A percentile compares a stretch with the other conserved stretches of the same genome.
phyloP scores from a whole-genome alignment of 2,888 invertebrate genomes.

The Clanis bilineata region DNA sequence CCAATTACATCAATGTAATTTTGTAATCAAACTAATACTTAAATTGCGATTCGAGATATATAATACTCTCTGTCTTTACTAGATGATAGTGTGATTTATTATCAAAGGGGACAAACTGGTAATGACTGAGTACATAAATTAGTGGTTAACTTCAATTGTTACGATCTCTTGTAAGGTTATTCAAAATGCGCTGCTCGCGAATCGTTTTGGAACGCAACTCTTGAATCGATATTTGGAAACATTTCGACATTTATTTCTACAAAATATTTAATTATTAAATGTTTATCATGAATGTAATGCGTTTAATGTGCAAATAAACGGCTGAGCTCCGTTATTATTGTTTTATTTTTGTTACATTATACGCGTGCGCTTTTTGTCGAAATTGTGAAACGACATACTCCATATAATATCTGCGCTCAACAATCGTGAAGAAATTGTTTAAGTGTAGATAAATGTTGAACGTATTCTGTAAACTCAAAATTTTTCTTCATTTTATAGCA shows the following conservation, averaged over 20 bases:
- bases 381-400: slow-evolving; percentile 7
- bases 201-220: neutral
- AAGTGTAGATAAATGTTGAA: slow-evolving; percentile 7
- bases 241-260: neutral
- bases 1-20: neutral
- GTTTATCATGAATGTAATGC: neutral
- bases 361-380: neutral
- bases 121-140: neutral
- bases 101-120: no score
- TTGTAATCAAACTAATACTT: no score
- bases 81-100: no score
- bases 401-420: neutral
- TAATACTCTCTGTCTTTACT: no score
- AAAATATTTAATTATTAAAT: neutral
- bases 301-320: slow-evolving; percentile 1
- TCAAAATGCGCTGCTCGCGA: neutral
- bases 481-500: neutral
- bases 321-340: neutral
- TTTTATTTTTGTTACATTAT: neutral
- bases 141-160: neutral
- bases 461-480: slow-evolving; percentile 7
- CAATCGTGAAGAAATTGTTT: neutral
- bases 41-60: no score
- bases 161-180: neutral
- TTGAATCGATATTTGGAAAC: neutral